Conservation (phyloP, 1,140 invertebrate genomes). For the Drosophila murphyi region DNA sequence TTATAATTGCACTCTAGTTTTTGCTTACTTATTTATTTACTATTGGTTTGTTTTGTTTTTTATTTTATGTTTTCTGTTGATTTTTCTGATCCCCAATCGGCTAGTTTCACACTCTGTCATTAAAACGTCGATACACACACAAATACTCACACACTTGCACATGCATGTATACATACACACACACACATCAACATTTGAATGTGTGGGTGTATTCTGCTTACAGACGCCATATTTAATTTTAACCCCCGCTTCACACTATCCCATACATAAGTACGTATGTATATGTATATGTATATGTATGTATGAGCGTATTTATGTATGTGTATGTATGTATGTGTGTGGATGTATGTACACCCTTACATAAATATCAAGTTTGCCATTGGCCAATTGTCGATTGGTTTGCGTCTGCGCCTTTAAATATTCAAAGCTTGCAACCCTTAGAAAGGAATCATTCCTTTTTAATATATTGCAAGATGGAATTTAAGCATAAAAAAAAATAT, state of each 20-base stretch:
- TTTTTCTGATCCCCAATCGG: constrained; percentile 4
- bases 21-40: background rate
- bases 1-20: background rate
- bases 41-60: too few relatives aligned
- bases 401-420: constrained; percentile 58
- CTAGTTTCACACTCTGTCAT: constrained; percentile 27
- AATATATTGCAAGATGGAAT: constrained; percentile 22
- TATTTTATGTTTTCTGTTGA: background rate
- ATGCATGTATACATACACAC: constrained; percentile 5
- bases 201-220: background rate
- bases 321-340: constrained; percentile 1
- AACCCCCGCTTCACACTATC: too few relatives aligned
- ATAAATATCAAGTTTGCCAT: constrained; percentile 59
- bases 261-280: too few relatives aligned
- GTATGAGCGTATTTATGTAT: constrained; percentile 4
- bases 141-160: constrained; percentile 37
- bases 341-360: constrained; percentile 34
- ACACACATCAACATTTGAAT: too few relatives aligned
- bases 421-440: constrained; percentile 45
- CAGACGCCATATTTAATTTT: constrained; percentile 1
- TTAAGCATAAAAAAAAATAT: background rate
- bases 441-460: constrained; percentile 25
- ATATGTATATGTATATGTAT: background rate
- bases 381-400: constrained; percentile 50
- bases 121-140: constrained; percentile 23